Evolutionary conservation across 2,888 invertebrate species (phyloP).

Genomic region (Cantharis nigra): DNA sequence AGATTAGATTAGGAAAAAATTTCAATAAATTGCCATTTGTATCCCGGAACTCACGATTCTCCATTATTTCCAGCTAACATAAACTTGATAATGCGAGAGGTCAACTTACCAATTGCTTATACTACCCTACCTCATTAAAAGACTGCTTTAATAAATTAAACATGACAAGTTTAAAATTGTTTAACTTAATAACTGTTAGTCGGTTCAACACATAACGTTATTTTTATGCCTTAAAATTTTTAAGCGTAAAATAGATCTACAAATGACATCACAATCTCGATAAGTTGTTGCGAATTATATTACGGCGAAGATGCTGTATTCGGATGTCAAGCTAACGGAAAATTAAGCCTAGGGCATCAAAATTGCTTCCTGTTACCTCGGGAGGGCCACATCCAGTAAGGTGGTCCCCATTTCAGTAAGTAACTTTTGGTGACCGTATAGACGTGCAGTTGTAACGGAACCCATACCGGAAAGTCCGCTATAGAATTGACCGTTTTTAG

Average conservation of each 20-base stretch:
- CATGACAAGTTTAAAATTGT: not conserved
- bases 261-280: not conserved
- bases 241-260: not conserved
- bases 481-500: slow-evolving; percentile 25
- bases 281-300: slow-evolving; percentile 9
- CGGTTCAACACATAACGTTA: not conserved
- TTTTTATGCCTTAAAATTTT: not conserved
- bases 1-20: not conserved
- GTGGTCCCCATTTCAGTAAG: slow-evolving; percentile 28
- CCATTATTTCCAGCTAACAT: slow-evolving; percentile 32
- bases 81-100: slow-evolving; percentile 32
- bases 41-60: slow-evolving; percentile 36
- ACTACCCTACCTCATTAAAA: not conserved
- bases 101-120: slow-evolving; percentile 22
- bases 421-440: slow-evolving; percentile 24
- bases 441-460: slow-evolving; percentile 35
- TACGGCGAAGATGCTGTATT: slow-evolving; percentile 24
- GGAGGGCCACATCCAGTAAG: slow-evolving; percentile 36
- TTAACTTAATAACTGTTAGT: not conserved
- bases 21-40: slow-evolving; percentile 25
- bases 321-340: slow-evolving; percentile 42
- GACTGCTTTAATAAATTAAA: not conserved
- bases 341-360: slow-evolving; percentile 35
- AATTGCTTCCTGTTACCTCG: slow-evolving; percentile 39
- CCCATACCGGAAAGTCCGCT: slow-evolving; percentile 30